Conservation (phyloP, 2,797 vertebrate genomes). For the Sebastes steindachneri region DNA sequence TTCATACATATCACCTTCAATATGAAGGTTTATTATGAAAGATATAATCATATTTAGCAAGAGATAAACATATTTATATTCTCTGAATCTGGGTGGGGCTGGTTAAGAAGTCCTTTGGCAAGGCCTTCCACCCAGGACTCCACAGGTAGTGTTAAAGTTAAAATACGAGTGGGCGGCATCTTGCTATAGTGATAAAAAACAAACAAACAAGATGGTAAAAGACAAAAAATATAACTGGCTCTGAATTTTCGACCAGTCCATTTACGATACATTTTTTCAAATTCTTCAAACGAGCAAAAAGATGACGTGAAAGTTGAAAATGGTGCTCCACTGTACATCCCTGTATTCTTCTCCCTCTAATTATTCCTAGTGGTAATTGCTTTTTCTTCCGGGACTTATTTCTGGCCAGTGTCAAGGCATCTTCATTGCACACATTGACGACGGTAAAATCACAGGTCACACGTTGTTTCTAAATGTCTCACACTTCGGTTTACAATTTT, state of each 20-base stretch:
- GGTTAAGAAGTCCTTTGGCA: constrained; percentile 87
- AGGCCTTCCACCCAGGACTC: constrained; percentile 80
- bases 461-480: constrained; percentile 67
- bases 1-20: constrained; percentile 98
- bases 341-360: constrained; percentile 66
- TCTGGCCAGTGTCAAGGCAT: constrained; percentile 67
- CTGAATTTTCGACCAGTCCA: constrained; percentile 42
- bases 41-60: constrained; percentile 88
- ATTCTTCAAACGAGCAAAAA: constrained; percentile 61
- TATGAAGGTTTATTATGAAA: constrained; percentile 96
- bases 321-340: constrained; percentile 78
- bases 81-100: constrained; percentile 80
- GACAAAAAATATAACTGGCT: constrained; percentile 70
- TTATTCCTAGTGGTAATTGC: constrained; percentile 52
- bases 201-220: constrained; percentile 50
- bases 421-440: constrained; percentile 70
- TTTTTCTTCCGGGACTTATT: constrained; percentile 50
- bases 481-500: constrained; percentile 61
- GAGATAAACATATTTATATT: constrained; percentile 96
- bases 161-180: constrained; percentile 67
- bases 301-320: constrained; percentile 54
- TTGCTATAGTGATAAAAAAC: constrained; percentile 68
- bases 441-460: constrained; percentile 70
- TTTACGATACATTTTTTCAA: constrained; percentile 61
- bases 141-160: constrained; percentile 83